Conservation (phyloP, 1,140 invertebrate genomes). For the Drosophila guanche region DNA sequence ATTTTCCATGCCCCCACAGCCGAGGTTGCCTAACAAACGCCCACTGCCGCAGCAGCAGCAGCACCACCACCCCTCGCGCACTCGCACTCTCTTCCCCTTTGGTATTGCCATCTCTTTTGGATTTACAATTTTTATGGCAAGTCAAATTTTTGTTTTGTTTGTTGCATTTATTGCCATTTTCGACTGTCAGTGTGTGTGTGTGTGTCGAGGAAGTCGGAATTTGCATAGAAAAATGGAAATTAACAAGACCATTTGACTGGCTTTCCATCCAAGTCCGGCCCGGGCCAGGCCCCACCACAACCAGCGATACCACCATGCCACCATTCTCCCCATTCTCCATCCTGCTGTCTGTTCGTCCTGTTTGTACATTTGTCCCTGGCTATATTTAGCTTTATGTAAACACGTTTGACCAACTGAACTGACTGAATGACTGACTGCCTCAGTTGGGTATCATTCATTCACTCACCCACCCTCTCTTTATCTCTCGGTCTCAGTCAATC, state of each 20-base stretch:
- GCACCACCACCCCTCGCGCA: constrained; percentile 3
- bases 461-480: not conserved
- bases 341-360: constrained; percentile 49
- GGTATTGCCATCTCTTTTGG: constrained; percentile 53
- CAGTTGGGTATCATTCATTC: constrained; percentile 48
- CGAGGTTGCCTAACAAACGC: constrained; percentile 74
- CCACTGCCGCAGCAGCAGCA: constrained; percentile 36
- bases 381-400: constrained; percentile 72
- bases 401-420: constrained; percentile 80
- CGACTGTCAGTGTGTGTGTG: constrained; percentile 20
- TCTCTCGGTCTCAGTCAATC: too few species aligned
- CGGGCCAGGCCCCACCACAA: not conserved
- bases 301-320: not conserved
- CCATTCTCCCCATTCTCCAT: constrained; percentile 2
- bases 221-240: constrained; percentile 83
- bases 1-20: constrained; percentile 65
- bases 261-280: constrained; percentile 52
- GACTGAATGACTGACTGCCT: constrained; percentile 79
- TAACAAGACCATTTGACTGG: constrained; percentile 81
- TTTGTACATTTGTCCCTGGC: constrained; percentile 63
- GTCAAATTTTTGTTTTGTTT: constrained; percentile 71
- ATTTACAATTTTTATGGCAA: constrained; percentile 81
- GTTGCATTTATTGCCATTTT: constrained; percentile 68
- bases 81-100: constrained; percentile 5
- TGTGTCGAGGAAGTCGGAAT: constrained; percentile 78